Evolutionary conservation across 2,888 invertebrate genomes (phyloP).

Genomic region (Cheilosia variabilis): DNA sequence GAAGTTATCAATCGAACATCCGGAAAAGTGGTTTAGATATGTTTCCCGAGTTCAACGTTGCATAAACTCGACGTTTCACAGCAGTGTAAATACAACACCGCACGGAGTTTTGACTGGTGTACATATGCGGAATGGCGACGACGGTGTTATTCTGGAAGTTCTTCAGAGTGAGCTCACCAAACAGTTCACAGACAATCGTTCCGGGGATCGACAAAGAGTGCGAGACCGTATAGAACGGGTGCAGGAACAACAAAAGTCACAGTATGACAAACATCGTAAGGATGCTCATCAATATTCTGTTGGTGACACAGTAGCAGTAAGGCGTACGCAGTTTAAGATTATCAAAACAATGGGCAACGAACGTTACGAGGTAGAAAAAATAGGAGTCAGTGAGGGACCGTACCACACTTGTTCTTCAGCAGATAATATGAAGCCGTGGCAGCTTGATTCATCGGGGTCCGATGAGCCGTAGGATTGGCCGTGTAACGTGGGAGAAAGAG

Average conservation of each 20-base stretch:
- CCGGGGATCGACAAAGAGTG: neutral
- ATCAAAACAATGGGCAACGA: neutral
- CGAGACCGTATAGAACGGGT: neutral
- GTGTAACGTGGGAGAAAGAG: no score
- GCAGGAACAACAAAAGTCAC: neutral
- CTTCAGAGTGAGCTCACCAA: neutral
- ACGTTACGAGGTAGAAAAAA: neutral
- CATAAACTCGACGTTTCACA: neutral
- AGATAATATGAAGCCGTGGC: slow-evolving; percentile 14
- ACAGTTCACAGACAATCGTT: neutral
- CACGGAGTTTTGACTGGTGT: no score
- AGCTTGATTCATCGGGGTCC: no score
- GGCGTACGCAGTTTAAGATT: slow-evolving; percentile 4
- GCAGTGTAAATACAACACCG: neutral
- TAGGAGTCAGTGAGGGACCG: slow-evolving; percentile 6
- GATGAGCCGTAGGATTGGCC: no score
- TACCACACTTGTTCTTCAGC: slow-evolving; percentile 10
- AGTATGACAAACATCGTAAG: neutral
- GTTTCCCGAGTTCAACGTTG: neutral
- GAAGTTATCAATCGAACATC: neutral
- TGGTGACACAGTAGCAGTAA: slow-evolving; percentile 10
- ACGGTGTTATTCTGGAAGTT: no score
- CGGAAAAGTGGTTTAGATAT: slow-evolving; percentile 4
- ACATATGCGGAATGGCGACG: no score
- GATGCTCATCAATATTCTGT: neutral